phyloP scores from a whole-genome alignment of 2,888 invertebrate species.

The Serrognathus titanus region DNA sequence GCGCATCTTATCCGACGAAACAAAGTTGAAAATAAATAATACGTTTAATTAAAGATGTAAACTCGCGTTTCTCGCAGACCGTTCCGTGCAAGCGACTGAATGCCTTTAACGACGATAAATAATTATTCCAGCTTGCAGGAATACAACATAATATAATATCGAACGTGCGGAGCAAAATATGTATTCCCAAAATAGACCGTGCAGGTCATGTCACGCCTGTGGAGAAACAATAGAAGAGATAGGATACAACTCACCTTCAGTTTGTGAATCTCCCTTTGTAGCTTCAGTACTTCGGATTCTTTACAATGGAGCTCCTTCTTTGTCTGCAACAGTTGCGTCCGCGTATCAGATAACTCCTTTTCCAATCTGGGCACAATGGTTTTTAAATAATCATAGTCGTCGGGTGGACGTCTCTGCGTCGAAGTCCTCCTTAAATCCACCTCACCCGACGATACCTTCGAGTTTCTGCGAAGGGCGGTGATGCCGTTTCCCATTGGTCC shows the following conservation, averaged over 20 bases:
- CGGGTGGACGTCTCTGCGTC: conserved; percentile 20
- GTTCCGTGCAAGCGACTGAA: neutral
- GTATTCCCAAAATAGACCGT: neutral
- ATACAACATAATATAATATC: neutral
- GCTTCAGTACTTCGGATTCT: conserved; percentile 57
- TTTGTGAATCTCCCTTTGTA: conserved; percentile 69
- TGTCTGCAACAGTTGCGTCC: conserved; percentile 56
- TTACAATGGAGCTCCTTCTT: conserved; percentile 54
- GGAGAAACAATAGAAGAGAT: neutral
- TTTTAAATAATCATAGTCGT: conserved; percentile 46
- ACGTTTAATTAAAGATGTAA: too few species aligned
- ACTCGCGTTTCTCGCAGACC: neutral
- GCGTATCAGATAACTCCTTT: conserved; percentile 51
- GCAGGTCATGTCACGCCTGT: neutral
- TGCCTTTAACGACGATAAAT: neutral
- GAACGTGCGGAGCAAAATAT: neutral
- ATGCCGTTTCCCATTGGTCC: conserved; percentile 47
- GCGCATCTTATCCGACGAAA: too few species aligned
- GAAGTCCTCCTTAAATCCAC: neutral
- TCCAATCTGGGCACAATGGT: conserved; percentile 49
- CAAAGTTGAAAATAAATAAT: too few species aligned
- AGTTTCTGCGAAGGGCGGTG: conserved; percentile 31
- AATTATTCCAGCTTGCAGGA: neutral
- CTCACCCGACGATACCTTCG: conserved; percentile 29
- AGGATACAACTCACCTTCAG: conserved; percentile 54